Evolutionary conservation across 2,113 vertebrate genomes (phyloP).

Genomic region (Scartelaos histophorus): DNA sequence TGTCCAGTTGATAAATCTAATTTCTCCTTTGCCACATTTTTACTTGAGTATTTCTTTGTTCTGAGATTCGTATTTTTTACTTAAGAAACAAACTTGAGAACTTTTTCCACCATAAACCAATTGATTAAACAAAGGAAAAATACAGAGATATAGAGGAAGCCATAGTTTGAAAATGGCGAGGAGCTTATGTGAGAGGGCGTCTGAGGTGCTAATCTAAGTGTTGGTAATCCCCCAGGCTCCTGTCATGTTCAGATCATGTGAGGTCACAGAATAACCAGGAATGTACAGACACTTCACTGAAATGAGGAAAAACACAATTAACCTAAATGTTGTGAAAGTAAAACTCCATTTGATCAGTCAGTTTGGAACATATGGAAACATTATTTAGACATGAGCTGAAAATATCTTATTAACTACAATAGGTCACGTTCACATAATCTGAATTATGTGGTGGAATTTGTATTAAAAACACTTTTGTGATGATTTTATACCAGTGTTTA

Average conservation of each 20-base stretch:
- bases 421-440: no score
- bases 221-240: slow-evolving; percentile 41
- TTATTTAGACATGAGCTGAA: not conserved
- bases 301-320: not conserved
- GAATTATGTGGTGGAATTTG: no score
- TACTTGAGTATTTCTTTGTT: no score
- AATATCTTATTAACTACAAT: no score
- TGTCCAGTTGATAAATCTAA: no score
- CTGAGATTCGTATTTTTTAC: no score
- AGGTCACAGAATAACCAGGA: slow-evolving; percentile 22
- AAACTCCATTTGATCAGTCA: not conserved
- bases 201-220: slow-evolving; percentile 44
- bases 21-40: no score
- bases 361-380: not conserved
- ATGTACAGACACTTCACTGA: not conserved
- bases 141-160: not conserved
- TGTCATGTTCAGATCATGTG: slow-evolving; percentile 24
- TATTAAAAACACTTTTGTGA: no score
- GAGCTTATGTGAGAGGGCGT: slow-evolving; percentile 22
- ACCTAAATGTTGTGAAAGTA: not conserved
- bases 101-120: no score
- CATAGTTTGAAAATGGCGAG: slow-evolving; percentile 5
- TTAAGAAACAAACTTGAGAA: no score
- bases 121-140: not conserved
- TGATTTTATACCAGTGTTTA: no score